Evolutionary conservation across 2,888 invertebrate genomes (phyloP).

Genomic region (Apotomis betuletana): DNA sequence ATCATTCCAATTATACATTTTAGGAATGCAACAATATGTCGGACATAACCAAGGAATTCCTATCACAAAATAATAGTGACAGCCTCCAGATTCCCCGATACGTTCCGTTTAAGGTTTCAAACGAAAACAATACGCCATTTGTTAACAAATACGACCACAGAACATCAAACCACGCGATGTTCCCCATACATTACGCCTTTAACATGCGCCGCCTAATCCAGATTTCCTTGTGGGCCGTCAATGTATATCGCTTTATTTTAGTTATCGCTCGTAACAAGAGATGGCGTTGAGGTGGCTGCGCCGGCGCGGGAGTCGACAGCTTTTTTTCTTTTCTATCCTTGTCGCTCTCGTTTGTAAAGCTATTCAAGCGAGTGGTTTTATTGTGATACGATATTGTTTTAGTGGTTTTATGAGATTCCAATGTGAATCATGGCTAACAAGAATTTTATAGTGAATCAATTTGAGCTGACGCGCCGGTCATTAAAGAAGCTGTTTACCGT

Average conservation of each 20-base stretch:
- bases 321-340: constrained; percentile 46
- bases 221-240: constrained; percentile 39
- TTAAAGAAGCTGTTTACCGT: constrained; percentile 14
- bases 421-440: constrained; percentile 40
- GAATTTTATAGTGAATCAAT: constrained; percentile 40
- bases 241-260: constrained; percentile 40
- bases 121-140: constrained; percentile 42
- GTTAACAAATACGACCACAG: constrained; percentile 30
- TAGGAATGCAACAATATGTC: constrained; percentile 39
- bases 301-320: constrained; percentile 46
- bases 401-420: constrained; percentile 41
- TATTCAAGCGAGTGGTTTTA: constrained; percentile 45
- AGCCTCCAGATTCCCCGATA: constrained; percentile 40
- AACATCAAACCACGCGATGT: constrained; percentile 12
- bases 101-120: constrained; percentile 38
- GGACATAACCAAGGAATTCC: constrained; percentile 41
- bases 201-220: constrained; percentile 17
- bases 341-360: constrained; percentile 48
- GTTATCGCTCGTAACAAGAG: constrained; percentile 33
- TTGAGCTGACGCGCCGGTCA: constrained; percentile 19
- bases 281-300: constrained; percentile 43
- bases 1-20: background rate
- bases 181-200: constrained; percentile 29
- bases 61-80: constrained; percentile 42
- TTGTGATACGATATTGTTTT: constrained; percentile 46